A percentile compares a stretch with the other conserved stretches of the same genome.
These are phyloP conservation scores for Agonopterix alstromeriana DNA, from an alignment of 2,888 invertebrate species.

Conservation along the genomic window DNA sequence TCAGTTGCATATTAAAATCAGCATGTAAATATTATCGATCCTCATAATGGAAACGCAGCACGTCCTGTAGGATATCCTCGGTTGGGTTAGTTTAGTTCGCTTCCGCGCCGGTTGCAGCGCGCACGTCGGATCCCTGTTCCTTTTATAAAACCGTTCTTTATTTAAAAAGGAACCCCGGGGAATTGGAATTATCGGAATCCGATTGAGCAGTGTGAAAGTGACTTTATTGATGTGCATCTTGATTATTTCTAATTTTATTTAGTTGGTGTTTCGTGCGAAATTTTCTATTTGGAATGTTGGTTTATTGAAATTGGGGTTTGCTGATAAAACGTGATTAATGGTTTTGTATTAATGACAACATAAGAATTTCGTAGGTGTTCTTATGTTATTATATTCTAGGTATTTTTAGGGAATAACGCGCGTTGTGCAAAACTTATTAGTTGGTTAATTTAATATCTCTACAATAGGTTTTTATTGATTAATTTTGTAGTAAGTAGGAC, in stretches of 20 bases:
- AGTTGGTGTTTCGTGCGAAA: neutral
- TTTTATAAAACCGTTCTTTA: neutral
- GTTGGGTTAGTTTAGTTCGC: slow-evolving; percentile 66
- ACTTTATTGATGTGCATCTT: slow-evolving; percentile 6
- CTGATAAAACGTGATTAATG: no score
- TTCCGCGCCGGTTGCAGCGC: slow-evolving; percentile 59
- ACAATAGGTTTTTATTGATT: no score
- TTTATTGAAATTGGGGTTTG: no score
- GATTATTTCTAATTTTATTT: no score
- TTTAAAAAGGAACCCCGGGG: no score
- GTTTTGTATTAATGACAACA: no score
- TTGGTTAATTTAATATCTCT: no score
- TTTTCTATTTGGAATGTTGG: neutral
- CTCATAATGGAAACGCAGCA: slow-evolving; percentile 54
- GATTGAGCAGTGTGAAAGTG: slow-evolving; percentile 8
- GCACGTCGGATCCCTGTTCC: slow-evolving; percentile 37
- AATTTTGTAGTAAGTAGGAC: no score
- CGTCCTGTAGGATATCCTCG: slow-evolving; percentile 63
- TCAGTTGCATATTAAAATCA: slow-evolving; percentile 62
- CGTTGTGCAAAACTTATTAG: no score
- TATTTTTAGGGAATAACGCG: no score
- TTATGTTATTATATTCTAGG: no score
- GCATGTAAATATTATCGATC: slow-evolving; percentile 70
- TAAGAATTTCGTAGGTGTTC: no score
- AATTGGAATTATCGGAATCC: slow-evolving; percentile 1